phyloP scores from a whole-genome alignment of 2,797 vertebrate species.

The Hybognathus amarus region DNA sequence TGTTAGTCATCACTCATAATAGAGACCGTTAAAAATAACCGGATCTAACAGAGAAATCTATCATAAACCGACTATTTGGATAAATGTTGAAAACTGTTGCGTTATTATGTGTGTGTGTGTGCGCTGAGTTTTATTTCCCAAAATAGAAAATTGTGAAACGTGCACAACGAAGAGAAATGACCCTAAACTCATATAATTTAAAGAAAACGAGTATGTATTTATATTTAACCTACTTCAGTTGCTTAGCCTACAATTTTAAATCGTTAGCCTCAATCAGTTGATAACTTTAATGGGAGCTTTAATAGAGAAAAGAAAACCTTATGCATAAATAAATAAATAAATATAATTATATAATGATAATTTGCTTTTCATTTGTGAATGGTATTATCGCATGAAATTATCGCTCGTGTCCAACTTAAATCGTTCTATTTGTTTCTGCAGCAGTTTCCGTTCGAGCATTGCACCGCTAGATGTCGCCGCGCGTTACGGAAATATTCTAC shows the following conservation, averaged over 20 bases:
- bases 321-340: neutral
- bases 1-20: constrained; percentile 5
- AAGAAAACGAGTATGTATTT: neutral
- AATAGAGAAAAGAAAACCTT: neutral
- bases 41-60: neutral
- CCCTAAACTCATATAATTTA: neutral
- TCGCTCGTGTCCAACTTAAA: neutral
- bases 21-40: neutral
- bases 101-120: neutral
- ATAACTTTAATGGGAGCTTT: neutral
- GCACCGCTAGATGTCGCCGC: constrained; percentile 75
- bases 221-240: neutral
- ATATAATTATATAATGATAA: neutral
- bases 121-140: neutral
- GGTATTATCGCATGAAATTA: neutral
- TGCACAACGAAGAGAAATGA: neutral
- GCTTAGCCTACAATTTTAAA: neutral
- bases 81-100: neutral
- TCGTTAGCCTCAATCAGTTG: neutral
- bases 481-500: constrained; percentile 24
- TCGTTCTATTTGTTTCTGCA: neutral
- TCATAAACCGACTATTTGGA: neutral
- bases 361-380: neutral
- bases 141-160: neutral
- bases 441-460: neutral